Conservation (phyloP, 2,888 invertebrate genomes). For the Congeria kusceri region DNA sequence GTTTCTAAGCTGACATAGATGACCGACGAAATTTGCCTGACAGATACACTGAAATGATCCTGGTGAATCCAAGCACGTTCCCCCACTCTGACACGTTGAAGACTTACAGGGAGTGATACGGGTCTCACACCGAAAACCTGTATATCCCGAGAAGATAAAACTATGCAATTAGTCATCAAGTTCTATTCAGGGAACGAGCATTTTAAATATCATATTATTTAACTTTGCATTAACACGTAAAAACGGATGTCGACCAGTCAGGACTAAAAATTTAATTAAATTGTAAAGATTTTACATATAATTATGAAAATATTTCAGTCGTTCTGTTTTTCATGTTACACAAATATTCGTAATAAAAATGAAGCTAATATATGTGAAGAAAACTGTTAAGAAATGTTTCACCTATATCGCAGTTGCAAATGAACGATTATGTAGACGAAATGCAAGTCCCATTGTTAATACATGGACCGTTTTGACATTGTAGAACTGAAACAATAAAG, state of each 20-base stretch:
- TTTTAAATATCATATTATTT: too few relatives aligned
- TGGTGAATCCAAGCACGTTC: slow-evolving; percentile 25
- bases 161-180: not conserved
- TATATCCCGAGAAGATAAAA: slow-evolving; percentile 3
- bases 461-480: slow-evolving; percentile 58
- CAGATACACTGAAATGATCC: slow-evolving; percentile 25
- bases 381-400: too few relatives aligned
- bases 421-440: not conserved
- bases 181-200: too few relatives aligned
- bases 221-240: too few relatives aligned
- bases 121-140: slow-evolving; percentile 15
- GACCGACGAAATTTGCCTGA: slow-evolving; percentile 5
- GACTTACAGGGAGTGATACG: not conserved
- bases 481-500: slow-evolving; percentile 34
- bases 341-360: too few relatives aligned
- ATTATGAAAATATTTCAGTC: too few relatives aligned
- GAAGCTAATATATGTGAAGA: too few relatives aligned
- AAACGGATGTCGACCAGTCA: too few relatives aligned
- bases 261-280: too few relatives aligned
- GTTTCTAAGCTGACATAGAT: not conserved
- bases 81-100: slow-evolving; percentile 27
- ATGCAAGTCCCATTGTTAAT: slow-evolving; percentile 56
- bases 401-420: slow-evolving; percentile 1
- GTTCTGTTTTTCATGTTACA: too few relatives aligned
- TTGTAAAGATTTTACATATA: too few relatives aligned